A percentile compares a stretch with the other conserved stretches of the same genome.
Evolutionary conservation across 2,888 invertebrate species (phyloP).

Genomic region (Parnassius smintheus): DNA sequence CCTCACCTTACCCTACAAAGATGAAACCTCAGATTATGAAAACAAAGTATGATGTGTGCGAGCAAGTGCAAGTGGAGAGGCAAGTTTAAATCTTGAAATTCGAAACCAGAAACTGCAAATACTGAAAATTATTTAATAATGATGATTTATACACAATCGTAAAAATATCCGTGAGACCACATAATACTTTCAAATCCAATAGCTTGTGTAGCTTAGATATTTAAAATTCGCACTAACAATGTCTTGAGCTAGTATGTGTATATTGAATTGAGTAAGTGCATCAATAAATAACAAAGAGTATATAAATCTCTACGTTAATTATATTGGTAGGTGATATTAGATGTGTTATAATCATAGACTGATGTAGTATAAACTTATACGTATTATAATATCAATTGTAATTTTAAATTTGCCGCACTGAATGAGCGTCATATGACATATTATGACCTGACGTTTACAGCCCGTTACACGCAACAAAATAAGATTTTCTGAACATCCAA

Average conservation of each 20-base stretch:
- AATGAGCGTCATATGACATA: slow-evolving; percentile 54
- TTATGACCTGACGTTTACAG: slow-evolving; percentile 36
- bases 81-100: no score
- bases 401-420: slow-evolving; percentile 52
- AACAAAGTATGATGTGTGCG: no score
- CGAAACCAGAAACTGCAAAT: no score
- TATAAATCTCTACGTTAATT: not conserved
- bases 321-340: not conserved
- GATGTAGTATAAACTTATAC: not conserved
- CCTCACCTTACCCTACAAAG: no score
- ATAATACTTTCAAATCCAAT: no score
- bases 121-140: no score
- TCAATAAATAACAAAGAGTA: not conserved
- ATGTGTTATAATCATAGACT: not conserved
- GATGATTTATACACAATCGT: no score
- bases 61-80: no score
- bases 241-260: not conserved
- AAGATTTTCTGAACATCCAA: not conserved
- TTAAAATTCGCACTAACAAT: not conserved
- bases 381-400: not conserved
- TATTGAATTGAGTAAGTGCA: not conserved
- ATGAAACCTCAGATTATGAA: no score
- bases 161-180: no score
- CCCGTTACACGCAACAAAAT: slow-evolving; percentile 33
- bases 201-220: no score